Evolutionary conservation across 2,888 invertebrate genomes (phyloP).

Genomic region (Teinopalpus imperialis): DNA sequence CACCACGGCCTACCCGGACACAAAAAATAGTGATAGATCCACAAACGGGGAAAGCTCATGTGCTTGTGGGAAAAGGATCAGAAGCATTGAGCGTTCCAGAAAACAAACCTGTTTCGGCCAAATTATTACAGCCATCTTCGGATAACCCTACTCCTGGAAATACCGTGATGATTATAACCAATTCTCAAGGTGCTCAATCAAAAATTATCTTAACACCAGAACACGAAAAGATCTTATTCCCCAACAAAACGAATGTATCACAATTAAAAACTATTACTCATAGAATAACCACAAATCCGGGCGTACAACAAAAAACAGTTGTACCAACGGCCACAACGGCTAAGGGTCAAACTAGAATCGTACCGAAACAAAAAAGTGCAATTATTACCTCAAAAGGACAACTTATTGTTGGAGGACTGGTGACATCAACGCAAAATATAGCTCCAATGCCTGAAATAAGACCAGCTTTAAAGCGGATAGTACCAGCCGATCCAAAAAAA

Average conservation of each 20-base stretch:
- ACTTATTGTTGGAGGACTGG: slow-evolving; percentile 72
- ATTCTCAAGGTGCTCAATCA: slow-evolving; percentile 83
- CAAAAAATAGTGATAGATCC: slow-evolving; percentile 77
- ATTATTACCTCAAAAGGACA: slow-evolving; percentile 83
- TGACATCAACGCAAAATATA: slow-evolving; percentile 67
- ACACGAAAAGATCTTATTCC: slow-evolving; percentile 82
- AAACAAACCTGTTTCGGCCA: slow-evolving; percentile 66
- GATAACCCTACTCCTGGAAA: slow-evolving; percentile 63
- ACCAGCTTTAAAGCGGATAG: slow-evolving; percentile 56
- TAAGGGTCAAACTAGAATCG: slow-evolving; percentile 60
- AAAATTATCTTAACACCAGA: slow-evolving; percentile 83
- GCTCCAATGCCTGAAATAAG: slow-evolving; percentile 72
- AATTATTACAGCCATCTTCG: slow-evolving; percentile 56
- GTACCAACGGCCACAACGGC: slow-evolving; percentile 42
- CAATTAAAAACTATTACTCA: slow-evolving; percentile 66
- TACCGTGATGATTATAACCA: slow-evolving; percentile 85
- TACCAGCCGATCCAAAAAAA: slow-evolving; percentile 62
- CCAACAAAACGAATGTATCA: slow-evolving; percentile 67
- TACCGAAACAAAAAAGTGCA: slow-evolving; percentile 71
- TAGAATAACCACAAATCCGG: slow-evolving; percentile 50
- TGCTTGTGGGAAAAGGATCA: slow-evolving; percentile 58
- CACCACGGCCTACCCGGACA: slow-evolving; percentile 60
- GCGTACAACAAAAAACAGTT: slow-evolving; percentile 47
- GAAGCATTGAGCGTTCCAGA: slow-evolving; percentile 47
- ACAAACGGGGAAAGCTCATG: slow-evolving; percentile 72